A percentile compares a stretch with the other conserved stretches of the same genome.
phyloP scores from a whole-genome alignment of 2,113 vertebrate species.

The Neodontobutis hainanensis region DNA sequence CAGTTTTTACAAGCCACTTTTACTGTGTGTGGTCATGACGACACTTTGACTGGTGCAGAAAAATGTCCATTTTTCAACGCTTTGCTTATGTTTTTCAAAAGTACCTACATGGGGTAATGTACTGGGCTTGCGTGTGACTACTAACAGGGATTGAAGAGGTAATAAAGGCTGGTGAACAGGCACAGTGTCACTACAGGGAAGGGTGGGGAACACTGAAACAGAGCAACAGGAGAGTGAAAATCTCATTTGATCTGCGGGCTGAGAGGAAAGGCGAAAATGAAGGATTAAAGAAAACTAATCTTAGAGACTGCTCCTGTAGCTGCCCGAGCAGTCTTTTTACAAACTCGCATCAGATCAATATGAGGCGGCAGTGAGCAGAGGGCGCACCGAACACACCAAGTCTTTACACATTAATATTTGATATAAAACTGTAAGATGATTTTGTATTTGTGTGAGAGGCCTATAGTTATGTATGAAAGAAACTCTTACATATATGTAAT shows the following conservation, averaged over 20 bases:
- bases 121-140: background rate
- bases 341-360: slow-evolving; percentile 33
- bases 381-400: background rate
- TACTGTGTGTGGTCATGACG: slow-evolving; percentile 35
- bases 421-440: background rate
- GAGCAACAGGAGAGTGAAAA: slow-evolving; percentile 12
- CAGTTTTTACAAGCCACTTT: slow-evolving; percentile 39
- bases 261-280: background rate
- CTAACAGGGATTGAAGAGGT: slow-evolving; percentile 22
- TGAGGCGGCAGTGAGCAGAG: slow-evolving; percentile 9
- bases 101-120: slow-evolving; percentile 10
- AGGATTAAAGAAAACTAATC: slow-evolving; percentile 25
- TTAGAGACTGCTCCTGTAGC: slow-evolving; percentile 8
- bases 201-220: slow-evolving; percentile 9
- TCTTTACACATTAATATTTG: slow-evolving; percentile 1
- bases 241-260: slow-evolving; percentile 9
- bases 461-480: background rate
- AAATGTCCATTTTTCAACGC: slow-evolving; percentile 1
- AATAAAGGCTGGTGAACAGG: background rate
- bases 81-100: slow-evolving; percentile 46
- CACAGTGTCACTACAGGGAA: background rate
- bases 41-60: slow-evolving; percentile 24
- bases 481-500: too few relatives aligned
- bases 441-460: background rate
- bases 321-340: slow-evolving; percentile 9